These are phyloP conservation scores for Acridotheres tristis DNA, from an alignment of 2,797 vertebrate species.

Conservation along the genomic window DNA sequence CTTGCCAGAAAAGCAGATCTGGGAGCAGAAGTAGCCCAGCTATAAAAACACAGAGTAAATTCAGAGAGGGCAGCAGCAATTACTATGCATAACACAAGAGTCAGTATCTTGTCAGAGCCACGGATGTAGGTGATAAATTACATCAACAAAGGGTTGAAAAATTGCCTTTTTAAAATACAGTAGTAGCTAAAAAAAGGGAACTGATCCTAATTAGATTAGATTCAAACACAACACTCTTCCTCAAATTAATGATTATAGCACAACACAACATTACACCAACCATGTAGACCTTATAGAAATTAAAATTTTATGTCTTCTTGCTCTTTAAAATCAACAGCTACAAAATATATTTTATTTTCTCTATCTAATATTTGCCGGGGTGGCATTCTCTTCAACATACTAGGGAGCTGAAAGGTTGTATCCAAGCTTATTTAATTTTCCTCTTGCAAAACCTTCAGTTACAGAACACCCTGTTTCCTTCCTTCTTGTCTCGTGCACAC, in stretches of 20 bases:
- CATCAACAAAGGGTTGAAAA: conserved; percentile 47
- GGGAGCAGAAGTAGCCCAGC: background rate
- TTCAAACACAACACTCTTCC: background rate
- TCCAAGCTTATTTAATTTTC: background rate
- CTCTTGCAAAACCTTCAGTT: background rate
- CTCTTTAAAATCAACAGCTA: background rate
- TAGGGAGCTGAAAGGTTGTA: background rate
- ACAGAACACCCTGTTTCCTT: background rate
- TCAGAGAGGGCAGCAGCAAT: conserved; percentile 34
- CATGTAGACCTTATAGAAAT: background rate
- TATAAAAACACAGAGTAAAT: background rate
- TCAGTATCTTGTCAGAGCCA: conserved; percentile 42
- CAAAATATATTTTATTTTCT: background rate
- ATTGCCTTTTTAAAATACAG: conserved; percentile 63
- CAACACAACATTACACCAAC: background rate
- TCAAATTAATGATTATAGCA: conserved; percentile 9
- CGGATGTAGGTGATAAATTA: conserved; percentile 60
- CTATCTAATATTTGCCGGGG: background rate
- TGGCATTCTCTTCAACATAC: background rate
- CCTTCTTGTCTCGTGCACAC: background rate
- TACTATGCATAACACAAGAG: conserved; percentile 44
- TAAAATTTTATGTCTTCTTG: background rate
- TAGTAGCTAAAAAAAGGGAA: conserved; percentile 35
- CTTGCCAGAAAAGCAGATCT: background rate
- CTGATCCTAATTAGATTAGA: conserved; percentile 50